Evolutionary conservation across 2,113 vertebrate genomes (phyloP).

Genomic region (Vimba vimba): DNA sequence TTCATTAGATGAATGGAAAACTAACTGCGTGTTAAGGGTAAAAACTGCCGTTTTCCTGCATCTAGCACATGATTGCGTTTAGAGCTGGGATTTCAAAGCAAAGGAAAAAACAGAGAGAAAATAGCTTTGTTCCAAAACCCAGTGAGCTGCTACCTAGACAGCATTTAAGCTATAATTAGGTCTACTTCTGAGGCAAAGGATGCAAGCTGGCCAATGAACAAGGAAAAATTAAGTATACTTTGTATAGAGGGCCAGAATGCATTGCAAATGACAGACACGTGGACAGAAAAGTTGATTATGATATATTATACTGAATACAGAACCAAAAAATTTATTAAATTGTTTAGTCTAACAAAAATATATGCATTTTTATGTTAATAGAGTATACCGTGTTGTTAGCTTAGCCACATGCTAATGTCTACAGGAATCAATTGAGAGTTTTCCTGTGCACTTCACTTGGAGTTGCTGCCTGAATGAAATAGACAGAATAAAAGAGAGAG

Average conservation of each 20-base stretch:
- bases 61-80: slow-evolving; percentile 21
- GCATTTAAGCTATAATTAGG: slow-evolving; percentile 28
- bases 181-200: neutral
- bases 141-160: slow-evolving; percentile 58
- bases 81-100: neutral
- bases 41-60: slow-evolving; percentile 6
- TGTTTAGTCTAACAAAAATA: neutral
- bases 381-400: neutral
- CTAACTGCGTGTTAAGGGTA: neutral
- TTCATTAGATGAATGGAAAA: slow-evolving; percentile 37
- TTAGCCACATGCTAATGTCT: neutral
- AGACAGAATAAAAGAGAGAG: neutral
- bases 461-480: neutral
- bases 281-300: neutral
- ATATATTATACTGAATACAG: neutral
- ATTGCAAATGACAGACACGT: neutral
- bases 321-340: neutral
- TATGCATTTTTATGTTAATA: neutral
- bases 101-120: slow-evolving; percentile 55
- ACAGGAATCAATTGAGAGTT: neutral
- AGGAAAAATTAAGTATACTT: neutral
- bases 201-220: neutral
- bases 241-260: neutral
- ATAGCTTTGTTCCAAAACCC: slow-evolving; percentile 20
- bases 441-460: neutral